Evolutionary conservation across 2,888 invertebrate species (phyloP).

Genomic region (Noctua janthina): DNA sequence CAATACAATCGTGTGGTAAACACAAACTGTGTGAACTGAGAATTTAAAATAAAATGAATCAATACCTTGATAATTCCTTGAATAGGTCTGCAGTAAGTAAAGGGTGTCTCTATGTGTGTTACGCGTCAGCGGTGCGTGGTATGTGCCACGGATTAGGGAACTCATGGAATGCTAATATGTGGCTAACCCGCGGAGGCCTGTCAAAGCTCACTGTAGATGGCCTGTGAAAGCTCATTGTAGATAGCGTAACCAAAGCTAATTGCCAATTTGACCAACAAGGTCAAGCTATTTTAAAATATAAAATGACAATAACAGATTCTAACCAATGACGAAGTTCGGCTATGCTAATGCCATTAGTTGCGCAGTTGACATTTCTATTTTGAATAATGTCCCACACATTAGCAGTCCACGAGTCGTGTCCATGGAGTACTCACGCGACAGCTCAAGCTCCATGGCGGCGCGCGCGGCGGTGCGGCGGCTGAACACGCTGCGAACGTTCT

Average conservation of each 20-base stretch:
- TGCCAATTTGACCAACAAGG: neutral
- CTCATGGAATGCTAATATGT: conserved; percentile 44
- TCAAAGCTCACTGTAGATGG: neutral
- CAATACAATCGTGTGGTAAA: conserved; percentile 59
- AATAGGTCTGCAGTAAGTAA: conserved; percentile 59
- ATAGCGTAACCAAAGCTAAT: neutral
- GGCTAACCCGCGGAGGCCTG: neutral
- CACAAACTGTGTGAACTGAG: conserved; percentile 64
- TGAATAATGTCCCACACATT: conserved; percentile 20
- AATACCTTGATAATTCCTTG: conserved; percentile 64
- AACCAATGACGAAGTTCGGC: neutral
- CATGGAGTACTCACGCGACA: conserved; percentile 95
- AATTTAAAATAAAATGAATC: conserved; percentile 44
- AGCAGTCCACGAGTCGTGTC: conserved; percentile 43
- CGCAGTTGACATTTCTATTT: neutral
- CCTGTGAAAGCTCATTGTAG: neutral
- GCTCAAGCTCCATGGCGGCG: conserved; percentile 96
- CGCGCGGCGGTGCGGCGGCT: conserved; percentile 94
- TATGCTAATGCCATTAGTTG: neutral
- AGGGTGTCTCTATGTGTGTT: conserved; percentile 71
- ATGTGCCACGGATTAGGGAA: conserved; percentile 49
- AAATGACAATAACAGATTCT: conserved; percentile 1
- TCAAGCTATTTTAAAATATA: neutral
- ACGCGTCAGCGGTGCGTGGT: conserved; percentile 74
- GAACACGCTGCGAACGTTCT: conserved; percentile 98